Base-by-base conservation (phyloP, 2,888 invertebrate species). In the Chymomyza procnemis region DNA sequence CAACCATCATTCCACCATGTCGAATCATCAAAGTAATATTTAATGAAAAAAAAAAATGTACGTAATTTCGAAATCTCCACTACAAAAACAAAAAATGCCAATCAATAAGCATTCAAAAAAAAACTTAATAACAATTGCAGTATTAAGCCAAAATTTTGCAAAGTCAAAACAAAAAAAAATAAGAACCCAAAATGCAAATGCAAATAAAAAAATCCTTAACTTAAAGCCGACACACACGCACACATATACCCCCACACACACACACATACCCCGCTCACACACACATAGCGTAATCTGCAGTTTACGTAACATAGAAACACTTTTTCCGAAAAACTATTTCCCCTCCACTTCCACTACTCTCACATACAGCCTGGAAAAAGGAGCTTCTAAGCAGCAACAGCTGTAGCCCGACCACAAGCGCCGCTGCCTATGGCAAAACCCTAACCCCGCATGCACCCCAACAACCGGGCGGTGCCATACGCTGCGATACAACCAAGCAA, bases 281-380 rank as follows among this genome's bases (percentile, higher is more conserved):
- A 41, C 34, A 41, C 34, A 41, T 41, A 41, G 34, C 34, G 34
- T 41, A 41, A 58, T 19, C 56, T 47, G 60, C 62, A 58, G 65
- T 76, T 84, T 86, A 75, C 79, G 84, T 83, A 83, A 83, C 85
- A 84, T 84, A 78, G 80, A 79, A 71, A 87, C 85, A 85, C 85
- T 82, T 76, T 83, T 85, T 85, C 84, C 86, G 81, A 41, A 41
- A 72, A 87, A 85, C 84, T 87, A 78, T 87, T 80, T 86, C 87
- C 86, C 76, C 79, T 61, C 80, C 79, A 74, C 66, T 72, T 68
- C 76, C 79, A 83, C 78, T 85, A 82, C 86, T 81, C 69, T 48
- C 61, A 61, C 62, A 62, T 61, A 67, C 71, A 89, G 89, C 87
- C 80, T 89, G 89, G 89, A 88, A 89, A 73, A 74, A 73, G 56